Conservation (phyloP, 2,797 vertebrate species). For the Acanthurus lineatus region DNA sequence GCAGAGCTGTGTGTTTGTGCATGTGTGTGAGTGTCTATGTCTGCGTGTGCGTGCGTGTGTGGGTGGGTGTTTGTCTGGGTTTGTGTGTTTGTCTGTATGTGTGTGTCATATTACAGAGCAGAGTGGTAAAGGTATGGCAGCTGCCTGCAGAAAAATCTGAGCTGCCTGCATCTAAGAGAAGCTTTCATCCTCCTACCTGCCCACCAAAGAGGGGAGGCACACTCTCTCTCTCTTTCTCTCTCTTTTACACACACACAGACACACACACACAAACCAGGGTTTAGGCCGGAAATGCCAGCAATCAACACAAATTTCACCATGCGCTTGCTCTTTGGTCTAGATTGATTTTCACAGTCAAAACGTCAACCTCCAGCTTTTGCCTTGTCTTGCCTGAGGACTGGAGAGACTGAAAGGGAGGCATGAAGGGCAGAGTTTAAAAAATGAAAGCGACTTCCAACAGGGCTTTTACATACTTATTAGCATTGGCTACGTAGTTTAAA, state of each 20-base stretch:
- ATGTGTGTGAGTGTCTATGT: conserved; percentile 56
- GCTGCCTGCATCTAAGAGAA: conserved; percentile 70
- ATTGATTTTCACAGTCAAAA: conserved; percentile 68
- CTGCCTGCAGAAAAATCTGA: conserved; percentile 73
- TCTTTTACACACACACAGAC: conserved; percentile 21
- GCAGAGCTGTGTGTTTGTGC: conserved; percentile 57
- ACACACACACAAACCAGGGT: conserved; percentile 34
- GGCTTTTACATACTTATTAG: conserved; percentile 36
- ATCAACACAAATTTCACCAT: conserved; percentile 58
- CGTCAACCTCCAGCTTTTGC: conserved; percentile 58
- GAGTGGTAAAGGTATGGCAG: conserved; percentile 73
- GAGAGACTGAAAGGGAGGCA: conserved; percentile 30
- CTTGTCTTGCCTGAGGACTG: conserved; percentile 55
- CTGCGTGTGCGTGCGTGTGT: conserved; percentile 36
- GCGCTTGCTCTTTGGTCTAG: conserved; percentile 44
- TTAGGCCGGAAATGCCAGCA: conserved; percentile 25
- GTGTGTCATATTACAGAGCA: conserved; percentile 70
- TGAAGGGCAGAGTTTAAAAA: conserved; percentile 32
- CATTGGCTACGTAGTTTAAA: conserved; percentile 37
- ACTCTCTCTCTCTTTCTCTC: conserved; percentile 15
- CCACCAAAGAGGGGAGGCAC: conserved; percentile 54
- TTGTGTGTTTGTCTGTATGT: conserved; percentile 52
- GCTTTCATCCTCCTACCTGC: conserved; percentile 82
- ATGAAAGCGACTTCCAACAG: conserved; percentile 25
- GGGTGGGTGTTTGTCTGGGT: conserved; percentile 46